Evolutionary conservation across 35 echinoderm and acorn worm species (phyloP), one percentile per base, ranked within the genome.

Genomic region (Ptychodera flava): DNA sequence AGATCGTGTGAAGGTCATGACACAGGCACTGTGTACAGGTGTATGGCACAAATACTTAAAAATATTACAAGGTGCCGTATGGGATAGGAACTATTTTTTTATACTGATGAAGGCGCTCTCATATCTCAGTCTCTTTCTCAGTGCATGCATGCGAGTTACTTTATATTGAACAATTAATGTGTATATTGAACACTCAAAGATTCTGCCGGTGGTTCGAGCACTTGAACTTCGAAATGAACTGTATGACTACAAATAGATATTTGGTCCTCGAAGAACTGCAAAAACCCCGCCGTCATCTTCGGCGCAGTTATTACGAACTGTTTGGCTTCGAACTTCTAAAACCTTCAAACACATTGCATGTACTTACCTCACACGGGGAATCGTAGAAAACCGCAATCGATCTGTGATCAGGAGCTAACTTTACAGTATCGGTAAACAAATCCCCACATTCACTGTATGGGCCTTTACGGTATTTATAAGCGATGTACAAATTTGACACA

Each of bases 351-450:
- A 64, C 45, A 64, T 12, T 64, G 45, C 45, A 12, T 64, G 6
- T 12, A 15, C 76, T 84, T 94, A 98, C 95, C 92, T 78, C 93
- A 28, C 86, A 81, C 14, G 95, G 95, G 77, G 94, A 88, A 84
- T 98, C 95, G 84, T 92, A 98, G 77, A 94, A 98, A 28, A 98
- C 80, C 0, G 80, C 95, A 85, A 93, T 84, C 30, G 80, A 80
- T 12, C 92, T 83, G 28, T 89, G 77, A 38, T 88, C 78, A 28
- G 95, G 92, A 1, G 89, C 90, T 12, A 87, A 33, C 32, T 85
- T 88, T 15, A 36, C 38, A 28, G 92, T 84, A 80, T 98, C 95
- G 16, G 89, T 90, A 35, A 94, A 98, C 31, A 94, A 77, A 31
- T 90, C 79, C 15, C 95, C 92, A 82, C 76, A 64, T 30, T 92